Conservation (phyloP, 64 coral and sea anemone species). For the Orbicella faveolata region DNA sequence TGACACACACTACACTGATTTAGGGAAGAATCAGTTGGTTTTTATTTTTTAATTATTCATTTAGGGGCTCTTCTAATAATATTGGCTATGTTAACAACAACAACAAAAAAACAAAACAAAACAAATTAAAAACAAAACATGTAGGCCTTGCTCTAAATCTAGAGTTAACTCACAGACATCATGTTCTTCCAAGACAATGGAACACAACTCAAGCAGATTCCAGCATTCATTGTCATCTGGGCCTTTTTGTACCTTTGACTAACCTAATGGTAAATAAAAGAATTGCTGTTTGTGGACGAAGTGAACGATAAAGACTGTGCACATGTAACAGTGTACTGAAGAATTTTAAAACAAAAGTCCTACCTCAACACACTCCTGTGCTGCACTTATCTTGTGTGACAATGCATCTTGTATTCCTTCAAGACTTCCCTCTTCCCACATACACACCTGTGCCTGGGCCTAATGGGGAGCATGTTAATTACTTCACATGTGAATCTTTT, state of each 20-base stretch:
- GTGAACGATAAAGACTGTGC: too few species aligned
- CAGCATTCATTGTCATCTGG: constrained; percentile 79
- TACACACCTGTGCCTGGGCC: constrained; percentile 84
- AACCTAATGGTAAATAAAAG: constrained; percentile 43
- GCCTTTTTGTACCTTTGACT: constrained; percentile 75
- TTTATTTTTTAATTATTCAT: too few species aligned
- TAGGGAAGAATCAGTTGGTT: too few species aligned
- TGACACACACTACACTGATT: too few species aligned
- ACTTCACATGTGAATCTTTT: not conserved
- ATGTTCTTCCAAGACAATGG: constrained; percentile 84
- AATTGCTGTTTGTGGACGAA: not conserved
- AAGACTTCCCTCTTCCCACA: constrained; percentile 71
- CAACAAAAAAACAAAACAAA: not conserved
- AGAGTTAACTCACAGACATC: constrained; percentile 48
- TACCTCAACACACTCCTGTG: constrained; percentile 87
- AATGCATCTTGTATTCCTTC: constrained; percentile 59
- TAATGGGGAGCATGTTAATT: not conserved
- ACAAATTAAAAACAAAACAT: not conserved
- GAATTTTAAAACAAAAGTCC: too few species aligned
- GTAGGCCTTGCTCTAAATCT: too few species aligned
- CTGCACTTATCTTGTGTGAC: constrained; percentile 66
- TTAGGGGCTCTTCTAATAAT: too few species aligned
- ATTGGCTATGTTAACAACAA: not conserved
- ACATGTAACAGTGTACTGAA: not conserved
- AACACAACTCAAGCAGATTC: constrained; percentile 79